A percentile compares a stretch with the other conserved stretches of the same genome.
Conservation (phyloP, 2,113 vertebrate species). For the Oreochromis spilurus region DNA sequence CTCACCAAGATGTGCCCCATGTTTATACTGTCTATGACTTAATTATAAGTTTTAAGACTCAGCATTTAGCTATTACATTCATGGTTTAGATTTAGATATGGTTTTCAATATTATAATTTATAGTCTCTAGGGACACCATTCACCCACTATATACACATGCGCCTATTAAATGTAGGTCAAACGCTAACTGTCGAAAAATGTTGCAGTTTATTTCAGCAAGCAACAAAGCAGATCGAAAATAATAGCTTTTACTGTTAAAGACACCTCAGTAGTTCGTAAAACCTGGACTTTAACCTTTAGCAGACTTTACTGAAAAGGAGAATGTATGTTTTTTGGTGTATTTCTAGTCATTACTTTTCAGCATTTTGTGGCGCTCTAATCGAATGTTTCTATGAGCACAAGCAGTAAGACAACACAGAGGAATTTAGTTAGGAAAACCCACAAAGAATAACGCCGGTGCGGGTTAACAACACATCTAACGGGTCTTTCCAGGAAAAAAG, state of each 20-base stretch:
- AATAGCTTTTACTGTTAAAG: neutral
- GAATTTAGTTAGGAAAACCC: neutral
- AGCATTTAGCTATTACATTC: neutral
- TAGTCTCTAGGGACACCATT: neutral
- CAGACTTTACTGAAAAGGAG: neutral
- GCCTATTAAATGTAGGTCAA: neutral
- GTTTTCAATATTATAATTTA: neutral
- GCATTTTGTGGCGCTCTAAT: neutral
- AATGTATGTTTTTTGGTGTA: neutral
- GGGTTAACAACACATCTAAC: neutral
- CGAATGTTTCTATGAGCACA: neutral
- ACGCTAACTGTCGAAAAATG: neutral
- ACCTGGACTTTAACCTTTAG: neutral
- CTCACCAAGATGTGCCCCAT: neutral
- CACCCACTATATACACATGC: neutral
- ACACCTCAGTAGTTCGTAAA: neutral
- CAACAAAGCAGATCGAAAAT: neutral
- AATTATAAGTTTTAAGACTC: neutral
- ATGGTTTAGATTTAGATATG: neutral
- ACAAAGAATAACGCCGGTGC: neutral
- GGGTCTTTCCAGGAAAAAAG: neutral
- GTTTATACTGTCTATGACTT: neutral
- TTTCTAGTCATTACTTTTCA: neutral
- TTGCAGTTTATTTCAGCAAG: neutral
- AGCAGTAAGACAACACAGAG: neutral